A percentile compares a stretch with the other conserved stretches of the same genome.
These are phyloP conservation scores for Eubasilissa regina DNA, from an alignment of 1,140 invertebrate species.

Conservation along the genomic window DNA sequence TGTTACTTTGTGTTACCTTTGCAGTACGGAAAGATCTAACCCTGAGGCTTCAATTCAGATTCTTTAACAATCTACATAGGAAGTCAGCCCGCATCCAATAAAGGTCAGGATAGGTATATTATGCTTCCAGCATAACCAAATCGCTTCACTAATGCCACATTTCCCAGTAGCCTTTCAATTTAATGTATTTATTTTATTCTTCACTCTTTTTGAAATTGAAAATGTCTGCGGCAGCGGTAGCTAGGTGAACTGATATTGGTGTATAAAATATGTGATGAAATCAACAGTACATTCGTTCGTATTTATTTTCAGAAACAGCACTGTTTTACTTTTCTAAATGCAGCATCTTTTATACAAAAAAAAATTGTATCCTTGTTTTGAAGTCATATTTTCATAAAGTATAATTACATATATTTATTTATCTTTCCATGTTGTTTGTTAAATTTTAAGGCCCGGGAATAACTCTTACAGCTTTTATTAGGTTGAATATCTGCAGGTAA, in stretches of 20 bases:
- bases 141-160: conserved; percentile 69
- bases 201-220: too few species aligned
- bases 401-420: too few species aligned
- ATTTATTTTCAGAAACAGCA: too few species aligned
- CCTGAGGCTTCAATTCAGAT: conserved; percentile 92
- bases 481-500: conserved; percentile 37
- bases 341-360: too few species aligned
- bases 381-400: too few species aligned
- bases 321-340: too few species aligned
- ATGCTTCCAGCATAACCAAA: conserved; percentile 76
- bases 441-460: conserved; percentile 49
- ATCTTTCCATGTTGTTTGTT: background rate
- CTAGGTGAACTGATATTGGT: too few species aligned
- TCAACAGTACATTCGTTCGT: too few species aligned
- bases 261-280: too few species aligned
- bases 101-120: conserved; percentile 82
- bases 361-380: too few species aligned
- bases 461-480: conserved; percentile 28
- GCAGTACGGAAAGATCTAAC: conserved; percentile 95
- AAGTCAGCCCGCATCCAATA: conserved; percentile 88
- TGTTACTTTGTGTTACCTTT: conserved; percentile 71
- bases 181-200: conserved; percentile 49
- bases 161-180: conserved; percentile 65
- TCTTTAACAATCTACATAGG: conserved; percentile 92
- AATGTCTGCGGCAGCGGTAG: too few species aligned